Conservation (phyloP, 2,797 vertebrate genomes). For the Carduelis carduelis region DNA sequence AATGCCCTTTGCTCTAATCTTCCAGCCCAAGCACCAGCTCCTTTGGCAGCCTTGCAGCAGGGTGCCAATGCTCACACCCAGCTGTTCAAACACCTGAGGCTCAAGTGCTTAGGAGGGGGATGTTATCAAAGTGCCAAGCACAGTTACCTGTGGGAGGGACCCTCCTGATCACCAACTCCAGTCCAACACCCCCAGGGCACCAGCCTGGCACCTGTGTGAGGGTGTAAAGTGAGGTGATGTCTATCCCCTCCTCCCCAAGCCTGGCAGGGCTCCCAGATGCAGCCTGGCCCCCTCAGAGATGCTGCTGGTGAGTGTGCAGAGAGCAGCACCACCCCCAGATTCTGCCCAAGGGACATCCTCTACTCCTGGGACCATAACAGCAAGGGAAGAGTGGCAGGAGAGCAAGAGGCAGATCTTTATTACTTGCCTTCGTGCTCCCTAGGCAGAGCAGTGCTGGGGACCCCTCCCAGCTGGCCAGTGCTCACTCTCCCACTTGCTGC, state of each 20-base stretch:
- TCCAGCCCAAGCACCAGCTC: background rate
- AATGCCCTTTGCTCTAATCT: background rate
- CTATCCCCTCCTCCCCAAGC: background rate
- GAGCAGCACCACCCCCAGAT: background rate
- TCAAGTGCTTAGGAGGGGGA: background rate
- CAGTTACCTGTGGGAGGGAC: background rate
- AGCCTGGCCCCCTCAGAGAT: background rate
- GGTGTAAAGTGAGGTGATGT: background rate
- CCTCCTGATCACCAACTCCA: background rate
- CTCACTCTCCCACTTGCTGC: background rate
- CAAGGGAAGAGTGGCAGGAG: background rate
- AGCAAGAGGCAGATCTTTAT: background rate
- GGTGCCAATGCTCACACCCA: background rate
- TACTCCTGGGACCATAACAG: background rate
- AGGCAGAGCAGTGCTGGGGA: background rate
- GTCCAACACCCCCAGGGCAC: background rate
- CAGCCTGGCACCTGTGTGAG: background rate
- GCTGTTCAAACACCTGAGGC: background rate
- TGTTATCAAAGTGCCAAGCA: background rate
- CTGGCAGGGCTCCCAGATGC: rapidly evolving
- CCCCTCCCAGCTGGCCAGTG: background rate
- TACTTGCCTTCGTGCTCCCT: rapidly evolving
- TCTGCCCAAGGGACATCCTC: background rate
- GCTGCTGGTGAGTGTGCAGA: background rate
- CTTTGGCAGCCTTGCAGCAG: background rate